Base-by-base conservation (phyloP, 2,797 vertebrate species). In the Sebastes taczanowskii region DNA sequence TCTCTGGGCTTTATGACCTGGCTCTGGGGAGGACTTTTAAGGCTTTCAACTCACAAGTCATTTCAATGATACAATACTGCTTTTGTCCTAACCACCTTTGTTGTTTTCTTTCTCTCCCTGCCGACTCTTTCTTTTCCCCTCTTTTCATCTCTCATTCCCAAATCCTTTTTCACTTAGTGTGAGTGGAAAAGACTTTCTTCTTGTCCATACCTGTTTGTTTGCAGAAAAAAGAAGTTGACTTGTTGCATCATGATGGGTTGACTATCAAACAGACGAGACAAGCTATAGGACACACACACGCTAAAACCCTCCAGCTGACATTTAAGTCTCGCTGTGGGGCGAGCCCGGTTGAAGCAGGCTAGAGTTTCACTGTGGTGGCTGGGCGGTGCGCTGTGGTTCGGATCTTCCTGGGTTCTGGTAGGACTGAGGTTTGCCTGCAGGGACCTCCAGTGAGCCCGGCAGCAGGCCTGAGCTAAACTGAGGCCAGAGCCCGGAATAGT, bases 11-110 rank as follows among this genome's bases (percentile, higher is more conserved):
- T 96, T 95, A 95, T 94, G 94, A 91, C 89, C 93, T 87, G 91
- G 92, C 94, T 95, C 95, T 91, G 90, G 91, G 92, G 94, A 96
- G 93, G 93, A 96, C 94, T 92, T 95, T 95, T 93, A 95, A 95
- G 95, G 92, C 93, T 95, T 95, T 95, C 91, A 93, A 94, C 94
- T 95, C 92, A 91, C 91, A 94, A 95, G 94, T 95, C 88, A 93
- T 96, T 95, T 94, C 90, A 84, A 80, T 93, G 94, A 94, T 95
- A 96, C 96, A 96, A 96, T 96, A 91, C 93, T 73, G 93, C 95
- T 95, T 96, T 96, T 96, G 96, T 96, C 93, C 93, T 77, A 71
- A 91, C 89, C 92, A 95, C 92, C 94, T 95, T 94, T 91, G 85
- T 94, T 94, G 90, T 91, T 94, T 92, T 92, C 84, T 86, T 88